Base-by-base conservation (phyloP, 1,140 invertebrate genomes). In the Lepidurus couesii region DNA sequence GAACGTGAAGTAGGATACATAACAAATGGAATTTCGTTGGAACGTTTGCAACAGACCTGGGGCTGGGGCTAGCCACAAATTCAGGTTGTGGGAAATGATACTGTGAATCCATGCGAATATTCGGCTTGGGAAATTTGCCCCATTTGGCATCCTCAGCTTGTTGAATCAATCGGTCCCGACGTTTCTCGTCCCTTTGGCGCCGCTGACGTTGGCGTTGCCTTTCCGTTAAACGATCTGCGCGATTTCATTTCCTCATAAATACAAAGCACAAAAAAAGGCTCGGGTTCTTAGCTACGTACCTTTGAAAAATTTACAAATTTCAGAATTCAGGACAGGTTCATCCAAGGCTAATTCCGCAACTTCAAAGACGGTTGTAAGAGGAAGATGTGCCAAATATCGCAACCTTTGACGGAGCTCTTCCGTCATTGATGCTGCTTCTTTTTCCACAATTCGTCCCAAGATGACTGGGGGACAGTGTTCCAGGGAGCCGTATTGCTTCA, bases 311-410 rank as follows among this genome's bases (percentile, higher is more conserved):
- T 87, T 83, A 8, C 93, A 82, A 47, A 92, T 90, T 79, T 89
- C 89, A 74, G 88, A 82, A 10, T 90, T 91, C 1, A 98, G 87
- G 42, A 91, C 83, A 5, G 93, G 92, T 74, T 90, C 88, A 81
- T 89, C 86, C 10, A 98, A 85, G 79, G 93, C 89, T 47, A 98
- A 88, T 86, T 98, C 96, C 24, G 93, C 93, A 42, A 97, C 89
- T 83, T 95, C 92, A 86, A 97, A 96, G 79, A 92, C 91, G 83
- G 94, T 95, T 80, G 94, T 93, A 1, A 97, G 84, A 2, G 97
- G 96, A 80, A 98, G 87, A 86, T 98, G 96, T 78, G 90, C 90
- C 24, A 98, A 86, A 83, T 94, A 97, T 42, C 93, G 89, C 82
- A 95, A 85, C 75, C 93, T 88, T 80, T 89, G 88, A 74, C 92